Evolutionary conservation across 2,888 invertebrate genomes (phyloP), one percentile per base, ranked within the genome.

Genomic region (Sphaerophoria taeniata): DNA sequence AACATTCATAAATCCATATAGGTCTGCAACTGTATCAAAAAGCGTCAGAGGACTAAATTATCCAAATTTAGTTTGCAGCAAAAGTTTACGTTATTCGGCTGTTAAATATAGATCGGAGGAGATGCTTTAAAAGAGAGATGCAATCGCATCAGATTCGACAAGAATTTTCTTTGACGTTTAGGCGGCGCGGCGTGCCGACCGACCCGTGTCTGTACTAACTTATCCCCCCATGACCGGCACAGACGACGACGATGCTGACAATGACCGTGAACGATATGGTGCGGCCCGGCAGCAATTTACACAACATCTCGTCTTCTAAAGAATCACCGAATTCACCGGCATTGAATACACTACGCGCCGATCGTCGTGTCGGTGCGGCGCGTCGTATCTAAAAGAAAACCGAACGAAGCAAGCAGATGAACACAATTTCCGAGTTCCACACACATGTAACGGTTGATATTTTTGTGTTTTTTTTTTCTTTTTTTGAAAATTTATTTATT

Each of bases 61-160:
- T 87, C 87, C 87, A 87, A 87, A 84, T 88, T 88, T 87, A 88
- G 88, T 84, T 81, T 87, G 87, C 84, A 87, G 78, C 70, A 73
- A 3, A 69, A 58, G 51, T 69, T 83, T 78, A 73, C 72, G 73
- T 69, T 51, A n/a, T n/a, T n/a, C n/a, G 76, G 58, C n/a, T 4
- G 3, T 34, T 73, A 81, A 56, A 85, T 77, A 85, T 81, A 85
- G 76, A 85, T 36, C n/a, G n/a, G n/a, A n/a, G n/a, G n/a, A n/a
- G n/a, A n/a, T 53, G 72, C 73, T 76, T 33, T 55, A 2, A 7
- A 43, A 11, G 16, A 39, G 39, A 73, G 56, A 71, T 75, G 75
- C 75, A 67, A 79, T 75, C 51, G 72, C 79, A 65, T 69, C 67
- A 58, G 75, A 49, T 47, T 73, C 73, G 81, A 49, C 76, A 61